These are phyloP conservation scores for Hirtodrosophila histrioides DNA, from an alignment of 2,888 invertebrate species.

Conservation along the genomic window DNA sequence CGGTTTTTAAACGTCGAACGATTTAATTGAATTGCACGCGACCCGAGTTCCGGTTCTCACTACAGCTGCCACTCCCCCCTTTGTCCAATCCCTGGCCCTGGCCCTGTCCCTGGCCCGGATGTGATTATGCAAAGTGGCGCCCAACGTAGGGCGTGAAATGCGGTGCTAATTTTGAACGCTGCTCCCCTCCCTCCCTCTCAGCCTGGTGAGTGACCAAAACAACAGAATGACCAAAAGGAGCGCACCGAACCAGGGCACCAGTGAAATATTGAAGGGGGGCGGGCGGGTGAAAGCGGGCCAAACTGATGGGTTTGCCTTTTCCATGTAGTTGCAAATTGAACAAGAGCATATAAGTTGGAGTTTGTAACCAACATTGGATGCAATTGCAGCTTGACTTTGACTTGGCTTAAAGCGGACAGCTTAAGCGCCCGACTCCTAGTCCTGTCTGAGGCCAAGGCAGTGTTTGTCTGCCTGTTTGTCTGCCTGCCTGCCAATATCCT, in stretches of 20 bases:
- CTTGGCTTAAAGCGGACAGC: not conserved
- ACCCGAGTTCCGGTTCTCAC: conserved; percentile 26
- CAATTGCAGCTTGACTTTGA: conserved; percentile 38
- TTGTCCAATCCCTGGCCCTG: not conserved
- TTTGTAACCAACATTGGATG: conserved; percentile 33
- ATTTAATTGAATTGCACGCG: conserved; percentile 70
- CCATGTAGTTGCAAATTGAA: conserved; percentile 67
- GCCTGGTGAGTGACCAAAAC: conserved; percentile 9
- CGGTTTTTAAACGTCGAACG: conserved; percentile 67
- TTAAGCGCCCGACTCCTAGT: not conserved
- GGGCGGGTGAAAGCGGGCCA: conserved; percentile 1
- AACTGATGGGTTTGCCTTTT: conserved; percentile 51
- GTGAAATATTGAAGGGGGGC: not conserved
- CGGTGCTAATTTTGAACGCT: conserved; percentile 51
- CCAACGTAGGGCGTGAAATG: conserved; percentile 22
- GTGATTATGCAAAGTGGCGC: conserved; percentile 57
- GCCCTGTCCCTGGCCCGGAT: conserved; percentile 2
- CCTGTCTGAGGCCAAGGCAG: not conserved
- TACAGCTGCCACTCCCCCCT: not conserved
- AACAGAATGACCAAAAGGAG: conserved; percentile 19
- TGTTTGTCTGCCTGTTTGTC: not conserved
- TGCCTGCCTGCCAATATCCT: not conserved
- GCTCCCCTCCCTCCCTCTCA: not conserved
- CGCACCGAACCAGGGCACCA: too few relatives aligned
- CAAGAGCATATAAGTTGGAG: conserved; percentile 29